Conservation (phyloP, 2,888 invertebrate genomes). For the Listrodromus nycthemerus region DNA sequence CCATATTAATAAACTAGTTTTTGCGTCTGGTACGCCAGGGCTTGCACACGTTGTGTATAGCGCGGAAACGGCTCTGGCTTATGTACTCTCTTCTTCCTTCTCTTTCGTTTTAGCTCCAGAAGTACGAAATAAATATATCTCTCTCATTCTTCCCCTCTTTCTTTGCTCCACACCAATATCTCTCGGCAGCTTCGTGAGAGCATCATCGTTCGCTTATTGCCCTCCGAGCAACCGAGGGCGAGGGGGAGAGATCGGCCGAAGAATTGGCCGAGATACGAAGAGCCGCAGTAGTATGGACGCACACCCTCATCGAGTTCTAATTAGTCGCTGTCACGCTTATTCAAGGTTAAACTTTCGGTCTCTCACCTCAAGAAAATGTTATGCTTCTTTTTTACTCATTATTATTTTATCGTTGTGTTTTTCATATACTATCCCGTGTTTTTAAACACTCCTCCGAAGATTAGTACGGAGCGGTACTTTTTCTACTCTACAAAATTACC, state of each 20-base stretch:
- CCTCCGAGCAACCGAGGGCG: constrained; percentile 45
- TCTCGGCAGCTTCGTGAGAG: constrained; percentile 18
- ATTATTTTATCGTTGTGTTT: background rate
- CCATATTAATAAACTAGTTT: constrained; percentile 80
- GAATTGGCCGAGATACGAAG: constrained; percentile 37
- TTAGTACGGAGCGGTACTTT: no score
- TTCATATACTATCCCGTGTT: background rate
- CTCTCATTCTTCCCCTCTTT: background rate
- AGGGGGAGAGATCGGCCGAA: constrained; percentile 54
- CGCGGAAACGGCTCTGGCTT: constrained; percentile 20
- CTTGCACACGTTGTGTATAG: constrained; percentile 43
- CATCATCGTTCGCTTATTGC: constrained; percentile 69
- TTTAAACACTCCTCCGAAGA: background rate
- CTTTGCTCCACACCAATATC: constrained; percentile 29
- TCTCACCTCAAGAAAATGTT: constrained; percentile 26
- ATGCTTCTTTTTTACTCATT: background rate
- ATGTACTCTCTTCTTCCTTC: background rate
- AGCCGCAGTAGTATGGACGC: constrained; percentile 3
- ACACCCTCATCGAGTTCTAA: constrained; percentile 62
- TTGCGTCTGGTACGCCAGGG: constrained; percentile 55
- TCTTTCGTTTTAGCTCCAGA: background rate
- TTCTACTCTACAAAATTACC: no score
- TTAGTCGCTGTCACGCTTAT: constrained; percentile 69
- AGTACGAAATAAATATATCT: background rate
- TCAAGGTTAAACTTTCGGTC: constrained; percentile 63